Base-by-base conservation (phyloP, 2,888 invertebrate genomes). In the Synanthedon formicaeformis region DNA sequence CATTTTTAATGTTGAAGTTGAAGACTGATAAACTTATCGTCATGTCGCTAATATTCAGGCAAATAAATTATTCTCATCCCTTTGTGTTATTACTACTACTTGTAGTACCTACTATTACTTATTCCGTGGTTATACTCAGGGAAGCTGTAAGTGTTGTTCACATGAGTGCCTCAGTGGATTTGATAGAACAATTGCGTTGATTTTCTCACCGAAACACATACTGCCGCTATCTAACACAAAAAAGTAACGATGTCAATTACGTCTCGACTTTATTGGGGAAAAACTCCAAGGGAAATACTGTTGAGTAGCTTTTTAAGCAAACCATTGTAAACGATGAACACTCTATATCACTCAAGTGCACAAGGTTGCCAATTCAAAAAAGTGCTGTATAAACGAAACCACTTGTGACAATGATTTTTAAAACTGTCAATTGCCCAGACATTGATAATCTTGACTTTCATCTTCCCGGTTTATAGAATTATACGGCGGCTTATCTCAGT, bases 141-240 rank as follows among this genome's bases (percentile, higher is more conserved):
- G 53, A 57, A 61, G 65, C 73, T 76, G 76, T 73, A 73, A 68
- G 72, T 63, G 61, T 55, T 58, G 69, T 80, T 79, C 79, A 72
- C 57, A 45, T 45, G n/a, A 59, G 63, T 60, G 56, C 51, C 51
- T 8, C 8, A 50, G 55, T 66, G 65, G 61, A 65, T 74, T 77
- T 73, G 74, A 74, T 67, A 67, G 72, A 78, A 79, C 80, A 81
- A 82, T 82, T 71, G 75, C 69, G 62, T 65, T 59, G 65, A 70
- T 75, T 72, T 81, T 83, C 80, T 73, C 79, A 78, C 68, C 16
- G 16, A 50, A 16, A 49, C 49, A 16, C 12, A 16, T 18, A 45
- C n/a, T 14, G 45, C 45, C 14, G 45, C 45, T 45, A 45, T 45
- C 8, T 45, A 49, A 14, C 18, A 16, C 23, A 49, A 16, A 16